A percentile compares a stretch with the other conserved stretches of the same genome.
Evolutionary conservation across 2,113 vertebrate genomes (phyloP).

Genomic region (Platysteira castanea): DNA sequence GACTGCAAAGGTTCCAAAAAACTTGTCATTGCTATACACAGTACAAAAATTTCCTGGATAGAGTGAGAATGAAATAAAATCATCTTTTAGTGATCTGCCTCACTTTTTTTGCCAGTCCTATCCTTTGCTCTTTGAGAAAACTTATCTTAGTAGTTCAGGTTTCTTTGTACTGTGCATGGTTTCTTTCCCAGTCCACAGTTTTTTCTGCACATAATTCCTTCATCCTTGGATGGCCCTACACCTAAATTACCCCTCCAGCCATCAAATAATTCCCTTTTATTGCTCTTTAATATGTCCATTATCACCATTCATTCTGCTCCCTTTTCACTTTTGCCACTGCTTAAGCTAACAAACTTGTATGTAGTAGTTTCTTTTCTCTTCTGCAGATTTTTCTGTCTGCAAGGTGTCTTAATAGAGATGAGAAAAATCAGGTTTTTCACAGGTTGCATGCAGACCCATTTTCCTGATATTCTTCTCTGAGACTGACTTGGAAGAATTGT

Average conservation of each 20-base stretch:
- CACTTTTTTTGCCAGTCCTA: not conserved
- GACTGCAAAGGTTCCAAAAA: not conserved
- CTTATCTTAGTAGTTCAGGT: not conserved
- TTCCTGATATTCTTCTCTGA: not conserved
- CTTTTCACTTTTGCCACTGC: not conserved
- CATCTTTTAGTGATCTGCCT: not conserved
- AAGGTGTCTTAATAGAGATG: not conserved
- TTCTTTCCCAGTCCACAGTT: fast-evolving
- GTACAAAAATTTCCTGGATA: not conserved
- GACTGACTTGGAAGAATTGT: not conserved
- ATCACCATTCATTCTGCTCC: not conserved
- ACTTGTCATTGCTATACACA: not conserved
- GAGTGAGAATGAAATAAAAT: not conserved
- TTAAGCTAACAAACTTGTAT: not conserved
- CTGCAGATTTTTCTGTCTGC: not conserved
- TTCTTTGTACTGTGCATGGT: not conserved
- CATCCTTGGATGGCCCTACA: not conserved
- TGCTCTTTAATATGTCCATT: not conserved
- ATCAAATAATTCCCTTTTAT: not conserved
- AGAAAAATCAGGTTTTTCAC: not conserved
- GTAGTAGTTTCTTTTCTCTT: not conserved
- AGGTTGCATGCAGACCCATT: not conserved
- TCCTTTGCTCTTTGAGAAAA: not conserved
- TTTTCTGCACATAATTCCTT: not conserved
- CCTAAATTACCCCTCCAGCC: not conserved